These are phyloP conservation scores for Trachythela sp. DNA, from an alignment of 64 coral and sea anemone species.

Conservation along the genomic window DNA sequence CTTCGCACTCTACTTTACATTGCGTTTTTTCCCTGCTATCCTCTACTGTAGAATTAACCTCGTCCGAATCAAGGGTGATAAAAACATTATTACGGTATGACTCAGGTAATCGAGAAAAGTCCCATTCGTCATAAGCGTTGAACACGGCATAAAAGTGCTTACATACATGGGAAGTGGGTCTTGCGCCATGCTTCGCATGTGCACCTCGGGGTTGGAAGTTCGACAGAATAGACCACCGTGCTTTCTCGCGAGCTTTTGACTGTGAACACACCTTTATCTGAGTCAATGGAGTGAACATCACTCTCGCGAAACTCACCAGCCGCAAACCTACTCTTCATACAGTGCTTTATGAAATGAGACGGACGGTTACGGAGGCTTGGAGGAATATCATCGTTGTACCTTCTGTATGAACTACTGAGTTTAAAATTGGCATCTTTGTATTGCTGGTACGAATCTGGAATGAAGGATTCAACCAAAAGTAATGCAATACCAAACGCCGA, in stretches of 20 bases:
- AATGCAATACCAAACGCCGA: neutral
- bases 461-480: neutral
- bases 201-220: constrained; percentile 47
- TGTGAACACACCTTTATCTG: constrained; percentile 9
- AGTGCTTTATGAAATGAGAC: constrained; percentile 44
- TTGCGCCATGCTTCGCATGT: constrained; percentile 35
- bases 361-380: constrained; percentile 26
- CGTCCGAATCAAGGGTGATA: no score
- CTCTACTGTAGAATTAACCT: neutral
- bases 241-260: constrained; percentile 19
- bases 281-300: constrained; percentile 27
- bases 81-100: no score
- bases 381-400: constrained; percentile 4
- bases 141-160: constrained; percentile 55
- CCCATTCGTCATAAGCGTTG: no score
- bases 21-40: no score
- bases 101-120: no score
- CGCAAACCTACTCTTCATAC: constrained; percentile 35
- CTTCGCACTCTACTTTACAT: no score
- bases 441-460: constrained; percentile 14
- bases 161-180: constrained; percentile 38
- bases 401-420: constrained; percentile 21
- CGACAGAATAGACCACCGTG: neutral
- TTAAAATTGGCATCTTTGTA: constrained; percentile 20
- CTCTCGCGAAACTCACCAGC: neutral